Evolutionary conservation across 2,888 invertebrate genomes (phyloP), one percentile per base, ranked within the genome.

Genomic region (Rhogogaster chlorosoma): DNA sequence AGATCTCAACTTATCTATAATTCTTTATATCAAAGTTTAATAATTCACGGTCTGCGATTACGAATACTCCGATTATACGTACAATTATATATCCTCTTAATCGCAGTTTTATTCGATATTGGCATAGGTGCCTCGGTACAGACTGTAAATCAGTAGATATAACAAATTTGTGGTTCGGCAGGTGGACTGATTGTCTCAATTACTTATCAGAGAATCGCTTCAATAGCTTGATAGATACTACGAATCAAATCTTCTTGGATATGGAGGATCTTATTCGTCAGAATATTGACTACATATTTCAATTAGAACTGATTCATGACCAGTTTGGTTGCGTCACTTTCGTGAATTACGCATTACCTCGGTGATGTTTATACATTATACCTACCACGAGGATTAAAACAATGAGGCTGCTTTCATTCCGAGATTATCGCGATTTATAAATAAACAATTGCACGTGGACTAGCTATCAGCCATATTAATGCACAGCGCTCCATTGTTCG

Each of bases 371-470:
- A 70, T 70, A 36, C 70, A n/a, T 12, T 42, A 61, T 61, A 61
- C 61, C 26, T 61, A 26, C 53, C 26, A 53, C 53, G 36, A 18
- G 18, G 32, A 7, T 57, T 78, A 57, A 49, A 78, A 78, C 78
- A 57, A 57, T 78, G 57, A 45, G 45, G 57, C 22, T 57, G 38
- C 61, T 61, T 80, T 61, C n/a, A 80, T 36, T 80, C 32, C 80
- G 61, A 80, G 57, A 80, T 80, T 36, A 80, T 57, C 57, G 38
- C 36, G 80, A 38, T 61, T 80, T 32, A 80, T 38, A 38, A 80
- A 80, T 80, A 61, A 61, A 38, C 36, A 32, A 78, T 22, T 61
- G 36, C 61, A 80, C 80, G 61, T 15, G 26, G n/a, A 36, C 61
- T 57, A 42, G 71, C 38, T 42, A 80, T 38, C 22, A 61, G 49